Percentiles rank a stretch among this genome's conserved stretches.
phyloP scores from a whole-genome alignment of 2,113 vertebrate species.

The Heterochromis multidens region DNA sequence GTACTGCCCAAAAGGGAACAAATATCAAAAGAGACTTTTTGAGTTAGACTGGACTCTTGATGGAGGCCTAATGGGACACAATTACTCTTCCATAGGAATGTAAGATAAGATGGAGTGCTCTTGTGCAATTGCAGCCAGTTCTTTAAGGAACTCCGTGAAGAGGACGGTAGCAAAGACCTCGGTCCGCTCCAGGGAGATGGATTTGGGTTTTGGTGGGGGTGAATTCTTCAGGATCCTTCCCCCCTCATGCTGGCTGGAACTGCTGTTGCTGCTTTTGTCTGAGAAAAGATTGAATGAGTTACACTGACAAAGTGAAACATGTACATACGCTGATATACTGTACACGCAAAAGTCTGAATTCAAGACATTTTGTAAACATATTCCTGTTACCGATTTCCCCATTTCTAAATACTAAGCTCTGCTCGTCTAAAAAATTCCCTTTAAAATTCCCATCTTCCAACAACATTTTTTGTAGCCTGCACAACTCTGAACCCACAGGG shows the following conservation, averaged over 20 bases:
- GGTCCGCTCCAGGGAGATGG: conserved; percentile 79
- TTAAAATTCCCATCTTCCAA: conserved; percentile 1
- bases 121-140: conserved; percentile 92
- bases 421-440: conserved; percentile 1
- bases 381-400: background rate
- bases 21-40: conserved; percentile 41
- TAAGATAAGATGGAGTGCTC: conserved; percentile 92
- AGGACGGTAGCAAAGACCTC: conserved; percentile 88
- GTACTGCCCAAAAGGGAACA: conserved; percentile 73
- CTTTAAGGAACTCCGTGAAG: conserved; percentile 95
- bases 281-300: background rate
- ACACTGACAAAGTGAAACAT: background rate
- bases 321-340: background rate
- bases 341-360: background rate
- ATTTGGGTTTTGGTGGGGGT: conserved; percentile 71
- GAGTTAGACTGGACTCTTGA: background rate
- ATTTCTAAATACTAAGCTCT: background rate
- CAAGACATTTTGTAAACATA: background rate
- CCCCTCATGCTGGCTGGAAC: conserved; percentile 59
- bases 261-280: conserved; percentile 62
- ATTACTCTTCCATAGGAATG: conserved; percentile 81
- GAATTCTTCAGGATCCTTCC: conserved; percentile 66
- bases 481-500: conserved; percentile 6
- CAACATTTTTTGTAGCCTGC: background rate
- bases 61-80: conserved; percentile 4